Percentiles rank a stretch among this genome's conserved stretches.
Evolutionary conservation across 1,140 invertebrate genomes (phyloP).

Genomic region (Platorchestia sp.): DNA sequence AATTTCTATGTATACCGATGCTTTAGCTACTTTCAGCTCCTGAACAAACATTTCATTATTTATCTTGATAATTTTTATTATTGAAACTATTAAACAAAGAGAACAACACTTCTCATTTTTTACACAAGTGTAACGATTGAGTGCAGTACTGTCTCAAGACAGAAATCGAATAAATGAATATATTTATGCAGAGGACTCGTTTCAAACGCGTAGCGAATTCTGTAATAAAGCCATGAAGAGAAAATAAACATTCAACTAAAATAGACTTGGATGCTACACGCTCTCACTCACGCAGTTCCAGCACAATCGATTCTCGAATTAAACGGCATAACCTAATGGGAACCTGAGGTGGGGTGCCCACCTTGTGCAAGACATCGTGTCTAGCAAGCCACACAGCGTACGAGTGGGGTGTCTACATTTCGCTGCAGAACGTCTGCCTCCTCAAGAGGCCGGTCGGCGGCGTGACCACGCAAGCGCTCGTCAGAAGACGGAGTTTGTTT

Average conservation of each 20-base stretch:
- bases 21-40: too few relatives aligned
- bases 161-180: background rate
- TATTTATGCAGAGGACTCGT: background rate
- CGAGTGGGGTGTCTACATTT: background rate
- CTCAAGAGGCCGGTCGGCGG: background rate
- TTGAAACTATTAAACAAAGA: background rate
- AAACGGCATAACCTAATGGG: too few relatives aligned
- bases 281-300: too few relatives aligned
- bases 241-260: background rate
- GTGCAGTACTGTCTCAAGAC: background rate
- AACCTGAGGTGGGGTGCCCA: too few relatives aligned
- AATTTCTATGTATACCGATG: too few relatives aligned
- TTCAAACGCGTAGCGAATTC: background rate
- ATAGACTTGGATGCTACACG: background rate
- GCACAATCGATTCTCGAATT: too few relatives aligned
- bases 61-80: background rate
- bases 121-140: background rate
- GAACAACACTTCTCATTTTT: background rate
- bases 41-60: background rate
- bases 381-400: too few relatives aligned
- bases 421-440: background rate
- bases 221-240: background rate
- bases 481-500: conserved; percentile 7
- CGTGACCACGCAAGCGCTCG: background rate
- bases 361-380: too few relatives aligned